Base-by-base conservation (phyloP, 2,888 invertebrate genomes). In the Opisthograptis luteolata region DNA sequence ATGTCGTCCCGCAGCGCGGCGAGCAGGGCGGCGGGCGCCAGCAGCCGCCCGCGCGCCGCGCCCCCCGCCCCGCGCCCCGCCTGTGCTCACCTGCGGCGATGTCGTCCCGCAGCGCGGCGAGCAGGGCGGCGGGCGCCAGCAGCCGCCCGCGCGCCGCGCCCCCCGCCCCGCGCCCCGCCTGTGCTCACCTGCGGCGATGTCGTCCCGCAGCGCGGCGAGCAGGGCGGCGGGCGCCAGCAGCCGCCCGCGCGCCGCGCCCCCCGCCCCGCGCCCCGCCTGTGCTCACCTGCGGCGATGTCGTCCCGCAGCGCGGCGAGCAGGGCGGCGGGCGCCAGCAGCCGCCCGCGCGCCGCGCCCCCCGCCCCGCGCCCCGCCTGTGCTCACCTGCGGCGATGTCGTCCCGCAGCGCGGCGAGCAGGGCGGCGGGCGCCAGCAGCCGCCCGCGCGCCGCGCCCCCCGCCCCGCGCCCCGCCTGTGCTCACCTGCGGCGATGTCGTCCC, bases 371-470 rank as follows among this genome's bases (percentile, higher is more conserved):
- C 50, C 54, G 32, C 20, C n/a, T n/a, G n/a, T 30, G 7, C 20
- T 7, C 10, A 28, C 41, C 47, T 6, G n/a, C 14, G 28, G 41
- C 45, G 47, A 53, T 6, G 27, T 54, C 52, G 17, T 20, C 45
- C 8, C 42, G 35, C 44, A 58, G 50, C 40, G 58, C 60, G 7
- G 34, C 58, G n/a, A 51, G 59, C 60, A 63, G 50, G 44, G 6
- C 14, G 19, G 24, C 30, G 13, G 32, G 12, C 52, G 61, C 39
- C 47, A 62, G 66, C 40, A 40, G 57, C 49, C 48, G 35, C 0
- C 35, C 64, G 64, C 58, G 61, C 64, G 55, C 70, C 66, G 39
- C 58, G 64, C 59, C 64, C 56, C 34, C 53, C 66, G 10, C 53
- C 61, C 1, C 67, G 62, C 54, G 63, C 27, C 25, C 50, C 54